phyloP scores from a whole-genome alignment of 2,113 vertebrate species.

The Ictalurus furcatus region DNA sequence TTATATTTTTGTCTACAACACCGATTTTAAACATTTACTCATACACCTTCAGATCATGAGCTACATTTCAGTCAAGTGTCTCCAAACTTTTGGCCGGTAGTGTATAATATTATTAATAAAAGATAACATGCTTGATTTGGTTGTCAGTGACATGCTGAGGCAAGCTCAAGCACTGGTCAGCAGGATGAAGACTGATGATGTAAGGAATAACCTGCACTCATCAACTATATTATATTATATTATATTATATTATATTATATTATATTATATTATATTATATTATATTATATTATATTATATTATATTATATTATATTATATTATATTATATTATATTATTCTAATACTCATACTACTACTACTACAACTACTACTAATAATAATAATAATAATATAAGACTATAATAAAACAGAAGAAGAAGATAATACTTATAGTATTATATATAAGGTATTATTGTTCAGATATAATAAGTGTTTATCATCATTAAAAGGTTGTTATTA shows the following conservation, averaged over 20 bases:
- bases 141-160: conserved; percentile 71
- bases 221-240: not conserved
- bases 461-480: not conserved
- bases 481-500: not conserved
- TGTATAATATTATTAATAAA: not conserved
- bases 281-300: not conserved
- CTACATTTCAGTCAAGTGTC: too few relatives aligned
- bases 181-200: conserved; percentile 82
- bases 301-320: not conserved
- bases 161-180: conserved; percentile 77
- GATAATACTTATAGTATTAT: not conserved
- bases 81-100: too few relatives aligned
- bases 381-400: not conserved
- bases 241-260: not conserved
- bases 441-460: not conserved
- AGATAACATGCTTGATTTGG: not conserved
- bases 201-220: conserved; percentile 59
- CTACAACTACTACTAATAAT: not conserved
- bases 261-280: not conserved
- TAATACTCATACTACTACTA: too few relatives aligned
- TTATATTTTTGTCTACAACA: too few relatives aligned
- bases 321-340: not conserved
- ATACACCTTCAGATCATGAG: too few relatives aligned
- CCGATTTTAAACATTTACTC: too few relatives aligned
- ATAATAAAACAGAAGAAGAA: not conserved